Conservation (phyloP, 2,888 invertebrate species). For the Tribolium freemani region DNA sequence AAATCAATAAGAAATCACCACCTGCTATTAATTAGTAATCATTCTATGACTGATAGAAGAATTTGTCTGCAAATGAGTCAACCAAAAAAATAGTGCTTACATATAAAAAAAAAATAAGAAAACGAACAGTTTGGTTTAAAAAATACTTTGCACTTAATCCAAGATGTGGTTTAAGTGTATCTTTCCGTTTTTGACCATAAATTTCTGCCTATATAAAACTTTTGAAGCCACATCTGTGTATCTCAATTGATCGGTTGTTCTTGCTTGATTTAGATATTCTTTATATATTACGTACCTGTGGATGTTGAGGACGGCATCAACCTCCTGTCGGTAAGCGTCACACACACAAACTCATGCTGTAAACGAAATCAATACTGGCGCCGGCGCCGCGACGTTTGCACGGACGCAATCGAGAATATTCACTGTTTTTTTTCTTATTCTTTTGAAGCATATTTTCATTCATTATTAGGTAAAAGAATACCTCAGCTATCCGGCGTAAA, state of each 20-base stretch:
- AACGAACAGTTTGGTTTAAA: too few species aligned
- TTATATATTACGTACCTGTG: constrained; percentile 59
- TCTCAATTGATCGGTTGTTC: neutral
- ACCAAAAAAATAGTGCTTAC: too few species aligned
- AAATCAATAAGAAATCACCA: neutral
- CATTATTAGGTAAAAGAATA: neutral
- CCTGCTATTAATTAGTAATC: too few species aligned
- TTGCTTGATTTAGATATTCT: constrained; percentile 16
- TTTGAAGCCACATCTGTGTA: neutral
- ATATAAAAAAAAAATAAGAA: too few species aligned
- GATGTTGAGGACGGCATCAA: constrained; percentile 57
- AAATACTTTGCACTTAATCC: too few species aligned
- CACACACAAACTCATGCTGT: constrained; percentile 63
- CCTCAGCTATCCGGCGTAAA: neutral
- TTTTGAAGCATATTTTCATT: constrained; percentile 21
- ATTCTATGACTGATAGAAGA: too few species aligned
- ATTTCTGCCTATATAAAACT: neutral
- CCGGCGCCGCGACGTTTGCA: constrained; percentile 57
- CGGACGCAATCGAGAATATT: constrained; percentile 28
- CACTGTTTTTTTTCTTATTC: constrained; percentile 33
- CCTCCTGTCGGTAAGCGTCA: constrained; percentile 59
- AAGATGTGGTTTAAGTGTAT: too few species aligned
- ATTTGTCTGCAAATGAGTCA: too few species aligned
- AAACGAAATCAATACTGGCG: constrained; percentile 65
- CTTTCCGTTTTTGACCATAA: neutral